Evolutionary conservation across 2,797 vertebrate species (phyloP), one percentile per base, ranked within the genome.

Genomic region (Morelia viridis): DNA sequence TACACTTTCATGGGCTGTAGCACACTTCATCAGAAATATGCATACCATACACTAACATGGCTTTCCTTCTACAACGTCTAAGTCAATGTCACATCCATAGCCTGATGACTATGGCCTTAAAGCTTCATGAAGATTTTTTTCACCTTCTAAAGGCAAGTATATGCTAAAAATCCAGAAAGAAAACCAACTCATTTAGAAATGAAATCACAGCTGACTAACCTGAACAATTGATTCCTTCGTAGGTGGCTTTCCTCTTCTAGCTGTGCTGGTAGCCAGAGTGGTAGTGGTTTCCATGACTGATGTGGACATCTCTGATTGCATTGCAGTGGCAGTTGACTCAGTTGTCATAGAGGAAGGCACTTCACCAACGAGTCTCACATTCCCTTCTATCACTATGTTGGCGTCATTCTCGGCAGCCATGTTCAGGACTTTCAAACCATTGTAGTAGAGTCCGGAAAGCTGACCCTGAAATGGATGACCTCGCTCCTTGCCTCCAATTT

Each of bases 381-480:
- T 99, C 95, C 99, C 99, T 96, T 99, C 98, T 97, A 99, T 98
- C 96, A 96, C 98, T 96, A 99, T 98, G 98, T 99, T 99, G 96
- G 98, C 97, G 97, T 99, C 99, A 2, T 98, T 99, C 96, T 99
- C 99, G 2, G 99, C 98, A 13, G 99, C 99, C 99, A 99, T 99
- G 98, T 99, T 99, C 98, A 99, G 98, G 97, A 99, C 99, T 97
- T 99, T 99, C 97, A 99, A 98, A 97, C 99, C 99, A 95, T 99
- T 99, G 98, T 99, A 99, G 98, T 99, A 99, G 97, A 99, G 99
- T 96, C 99, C 99, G 93, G 99, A 99, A 94, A 99, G 99, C 97
- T 99, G 99, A 96, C 99, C 99, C 98, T 99, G 99, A 98, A 99
- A 99, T 94, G 99, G 98, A 94, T 98, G 98, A 96, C 98, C 98